Percentiles rank a stretch among this genome's conserved stretches.
Evolutionary conservation across 1,140 invertebrate genomes (phyloP).

Genomic region (Panagrolaimus sp.): DNA sequence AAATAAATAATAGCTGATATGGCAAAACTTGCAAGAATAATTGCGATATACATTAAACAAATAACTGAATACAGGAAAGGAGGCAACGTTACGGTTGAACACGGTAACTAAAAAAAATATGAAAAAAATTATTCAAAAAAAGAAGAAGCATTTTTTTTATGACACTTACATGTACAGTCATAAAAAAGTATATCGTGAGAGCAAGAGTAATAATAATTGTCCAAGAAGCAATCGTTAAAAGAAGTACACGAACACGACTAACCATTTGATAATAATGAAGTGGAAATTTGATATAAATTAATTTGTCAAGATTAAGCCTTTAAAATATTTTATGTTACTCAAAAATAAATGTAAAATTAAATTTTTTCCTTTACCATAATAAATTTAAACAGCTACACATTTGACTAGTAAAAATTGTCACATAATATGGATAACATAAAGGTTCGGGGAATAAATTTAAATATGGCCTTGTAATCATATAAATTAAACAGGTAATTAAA

Average conservation of each 20-base stretch:
- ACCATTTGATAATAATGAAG: slow-evolving; percentile 55
- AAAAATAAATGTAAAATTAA: not conserved
- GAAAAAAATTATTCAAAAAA: not conserved
- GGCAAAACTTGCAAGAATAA: slow-evolving; percentile 42
- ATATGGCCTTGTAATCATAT: slow-evolving; percentile 53
- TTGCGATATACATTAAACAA: slow-evolving; percentile 26
- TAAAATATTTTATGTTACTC: slow-evolving; percentile 19
- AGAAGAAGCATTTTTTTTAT: not conserved
- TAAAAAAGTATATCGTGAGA: slow-evolving; percentile 38
- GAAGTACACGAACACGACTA: slow-evolving; percentile 38
- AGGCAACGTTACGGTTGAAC: not conserved
- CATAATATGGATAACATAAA: slow-evolving; percentile 54
- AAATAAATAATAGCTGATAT: slow-evolving; percentile 54
- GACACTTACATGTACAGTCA: slow-evolving; percentile 40
- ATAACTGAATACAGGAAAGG: not conserved
- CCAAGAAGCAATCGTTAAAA: slow-evolving; percentile 43
- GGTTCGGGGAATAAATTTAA: slow-evolving; percentile 34
- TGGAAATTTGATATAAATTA: slow-evolving; percentile 54
- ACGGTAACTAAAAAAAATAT: not conserved
- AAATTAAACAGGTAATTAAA: slow-evolving; percentile 50
- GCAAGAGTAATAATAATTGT: slow-evolving; percentile 32
- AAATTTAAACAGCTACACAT: slow-evolving; percentile 56
- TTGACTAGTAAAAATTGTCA: slow-evolving; percentile 53
- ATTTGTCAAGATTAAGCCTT: slow-evolving; percentile 53
- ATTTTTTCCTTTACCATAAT: slow-evolving; percentile 52